Evolutionary conservation across 2,888 invertebrate genomes (phyloP).

Genomic region (Lumbricus terrestris): DNA sequence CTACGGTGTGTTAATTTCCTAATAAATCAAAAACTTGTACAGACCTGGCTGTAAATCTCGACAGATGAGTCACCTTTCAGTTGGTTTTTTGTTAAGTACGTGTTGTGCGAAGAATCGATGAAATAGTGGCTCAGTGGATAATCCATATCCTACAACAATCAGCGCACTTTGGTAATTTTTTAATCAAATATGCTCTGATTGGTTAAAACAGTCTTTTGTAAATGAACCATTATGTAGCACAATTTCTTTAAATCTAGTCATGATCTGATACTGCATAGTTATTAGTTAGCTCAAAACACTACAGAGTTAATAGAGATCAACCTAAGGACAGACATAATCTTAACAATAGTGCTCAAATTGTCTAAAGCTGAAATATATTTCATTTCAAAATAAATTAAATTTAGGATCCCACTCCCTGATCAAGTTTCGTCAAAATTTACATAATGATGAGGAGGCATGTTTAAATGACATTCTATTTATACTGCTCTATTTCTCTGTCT

Average conservation of each 20-base stretch:
- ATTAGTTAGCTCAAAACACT: neutral
- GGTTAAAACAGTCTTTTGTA: neutral
- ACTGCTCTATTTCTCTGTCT: too few relatives aligned
- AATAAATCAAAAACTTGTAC: neutral
- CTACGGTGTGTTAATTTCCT: neutral
- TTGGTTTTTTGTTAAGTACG: slow-evolving; percentile 91
- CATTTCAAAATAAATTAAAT: too few relatives aligned
- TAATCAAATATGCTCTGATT: neutral
- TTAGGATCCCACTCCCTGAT: neutral
- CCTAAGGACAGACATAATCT: too few relatives aligned
- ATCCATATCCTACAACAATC: slow-evolving; percentile 69
- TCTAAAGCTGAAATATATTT: neutral
- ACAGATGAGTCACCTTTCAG: slow-evolving; percentile 91
- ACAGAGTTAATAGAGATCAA: too few relatives aligned
- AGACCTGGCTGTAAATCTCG: slow-evolving; percentile 86
- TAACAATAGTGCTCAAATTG: neutral
- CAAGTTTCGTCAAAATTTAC: neutral
- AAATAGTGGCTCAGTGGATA: slow-evolving; percentile 89
- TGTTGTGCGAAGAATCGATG: slow-evolving; percentile 92
- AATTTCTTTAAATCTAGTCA: neutral
- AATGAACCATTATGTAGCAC: neutral
- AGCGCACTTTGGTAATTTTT: neutral
- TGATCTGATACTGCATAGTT: neutral
- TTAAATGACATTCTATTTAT: neutral
- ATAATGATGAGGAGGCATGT: neutral